Conservation (phyloP, 2,797 vertebrate genomes). For the Poecilia gillii region DNA sequence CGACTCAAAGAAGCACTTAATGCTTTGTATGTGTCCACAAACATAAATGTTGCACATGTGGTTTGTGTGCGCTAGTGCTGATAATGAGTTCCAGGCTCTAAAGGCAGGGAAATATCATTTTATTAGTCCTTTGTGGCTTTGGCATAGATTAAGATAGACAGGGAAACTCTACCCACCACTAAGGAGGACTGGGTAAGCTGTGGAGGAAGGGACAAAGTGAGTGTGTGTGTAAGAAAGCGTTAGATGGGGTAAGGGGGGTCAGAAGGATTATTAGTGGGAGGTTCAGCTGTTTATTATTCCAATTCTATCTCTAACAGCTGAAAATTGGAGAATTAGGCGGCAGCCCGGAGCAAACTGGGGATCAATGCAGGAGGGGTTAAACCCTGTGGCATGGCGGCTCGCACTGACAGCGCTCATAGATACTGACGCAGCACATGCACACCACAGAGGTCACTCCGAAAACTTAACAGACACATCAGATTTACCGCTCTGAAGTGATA, state of each 20-base stretch:
- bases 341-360: conserved; percentile 73
- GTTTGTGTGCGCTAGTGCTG: conserved; percentile 30
- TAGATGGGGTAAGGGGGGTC: conserved; percentile 16
- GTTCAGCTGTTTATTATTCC: conserved; percentile 88
- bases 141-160: conserved; percentile 73
- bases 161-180: conserved; percentile 76
- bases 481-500: conserved; percentile 78
- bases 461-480: conserved; percentile 79
- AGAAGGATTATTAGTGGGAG: conserved; percentile 81
- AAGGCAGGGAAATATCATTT: conserved; percentile 73
- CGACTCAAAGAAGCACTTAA: background rate
- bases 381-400: conserved; percentile 72
- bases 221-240: conserved; percentile 36
- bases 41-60: conserved; percentile 30
- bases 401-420: conserved; percentile 62
- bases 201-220: conserved; percentile 62
- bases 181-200: conserved; percentile 51
- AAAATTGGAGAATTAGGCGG: conserved; percentile 85
- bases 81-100: conserved; percentile 80
- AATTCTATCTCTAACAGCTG: conserved; percentile 87
- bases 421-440: conserved; percentile 68
- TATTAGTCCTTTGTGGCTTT: conserved; percentile 70
- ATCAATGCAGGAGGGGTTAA: conserved; percentile 80
- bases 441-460: conserved; percentile 70
- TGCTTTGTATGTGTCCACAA: conserved; percentile 28